Evolutionary conservation across 2,888 invertebrate genomes (phyloP).

Genomic region (Synanthedon myopaeformis): DNA sequence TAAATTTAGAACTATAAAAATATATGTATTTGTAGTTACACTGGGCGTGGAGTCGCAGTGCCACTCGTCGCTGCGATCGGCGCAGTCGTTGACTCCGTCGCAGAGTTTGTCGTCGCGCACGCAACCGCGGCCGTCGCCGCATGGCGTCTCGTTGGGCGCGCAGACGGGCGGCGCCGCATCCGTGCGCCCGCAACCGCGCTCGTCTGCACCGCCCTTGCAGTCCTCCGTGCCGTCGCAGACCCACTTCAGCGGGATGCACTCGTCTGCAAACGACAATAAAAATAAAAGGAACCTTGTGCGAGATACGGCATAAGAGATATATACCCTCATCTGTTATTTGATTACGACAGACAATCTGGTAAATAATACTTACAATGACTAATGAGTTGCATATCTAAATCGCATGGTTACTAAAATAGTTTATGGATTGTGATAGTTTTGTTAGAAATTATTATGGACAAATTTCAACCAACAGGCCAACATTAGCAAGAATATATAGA

Average conservation of each 20-base stretch:
- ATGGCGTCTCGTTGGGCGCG: slow-evolving; percentile 70
- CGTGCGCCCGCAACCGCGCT: slow-evolving; percentile 44
- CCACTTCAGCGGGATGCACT: slow-evolving; percentile 84
- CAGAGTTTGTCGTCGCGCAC: slow-evolving; percentile 79
- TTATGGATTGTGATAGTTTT: no score
- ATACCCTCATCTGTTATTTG: no score
- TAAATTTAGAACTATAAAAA: no score
- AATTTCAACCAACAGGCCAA: no score
- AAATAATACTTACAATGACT: no score
- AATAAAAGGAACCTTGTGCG: no score
- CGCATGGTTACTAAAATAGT: no score
- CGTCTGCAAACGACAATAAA: slow-evolving; percentile 45
- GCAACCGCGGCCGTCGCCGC: slow-evolving; percentile 73
- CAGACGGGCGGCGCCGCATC: slow-evolving; percentile 36
- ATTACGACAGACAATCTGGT: no score
- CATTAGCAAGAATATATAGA: no score
- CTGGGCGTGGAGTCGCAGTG: slow-evolving; percentile 20
- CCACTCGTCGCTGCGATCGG: slow-evolving; percentile 79
- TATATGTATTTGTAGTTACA: slow-evolving; percentile 11
- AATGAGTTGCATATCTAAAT: no score
- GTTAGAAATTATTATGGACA: no score
- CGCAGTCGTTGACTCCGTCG: slow-evolving; percentile 80
- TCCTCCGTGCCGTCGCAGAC: slow-evolving; percentile 85
- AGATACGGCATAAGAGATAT: no score
- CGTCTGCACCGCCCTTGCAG: slow-evolving; percentile 86